Evolutionary conservation across 92 coral and sea anemone genomes (phyloP), one percentile per base, ranked within the genome.

Genomic region (Meandrina meandrites): DNA sequence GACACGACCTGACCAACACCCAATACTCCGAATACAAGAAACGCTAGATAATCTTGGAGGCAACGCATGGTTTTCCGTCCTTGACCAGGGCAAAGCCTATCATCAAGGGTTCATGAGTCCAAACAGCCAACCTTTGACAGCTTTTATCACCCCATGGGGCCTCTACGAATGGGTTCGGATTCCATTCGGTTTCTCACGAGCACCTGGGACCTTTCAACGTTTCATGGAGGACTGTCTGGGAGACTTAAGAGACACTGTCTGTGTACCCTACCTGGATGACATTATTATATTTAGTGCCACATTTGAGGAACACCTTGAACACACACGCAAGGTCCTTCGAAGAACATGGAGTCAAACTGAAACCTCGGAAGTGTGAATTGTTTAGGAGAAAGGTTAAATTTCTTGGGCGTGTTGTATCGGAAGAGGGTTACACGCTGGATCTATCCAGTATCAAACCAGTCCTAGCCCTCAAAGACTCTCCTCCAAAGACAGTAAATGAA

Each of bases 21-120:
- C 96, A 42, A 91, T 93, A 30, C 92, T 94, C 34, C 79, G 91
- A 57, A 93, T 82, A 81, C 91, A 88, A 78, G 96, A 89, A 78
- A 81, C 90, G 21, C 88, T 89, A 24, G 93, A 91, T 50, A 93
- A 91, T 85, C 88, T 93, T 42, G 92, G 96, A 28, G 96, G 94
- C 40, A 93, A 91, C 87, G 31, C 85, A 19, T 91, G 94, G 92
- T 93, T 93, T 79, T 76, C 86, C 32, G 94, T 91, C 40, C 89
- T 91, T 8, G 92, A 94, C 87, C 93, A 94, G 84, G 91, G 94
- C 7, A 91, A 91, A 42, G 94, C 94, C 11, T 93, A 89, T 82
- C 96, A 91, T 70, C 95, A 92, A 81, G 93, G 93, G 18, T 93
- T 84, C 78, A 84, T 93, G 84, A 81, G 86, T 42, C 81, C 89